Conservation (phyloP, 2,888 invertebrate species). For the Labia minor region DNA sequence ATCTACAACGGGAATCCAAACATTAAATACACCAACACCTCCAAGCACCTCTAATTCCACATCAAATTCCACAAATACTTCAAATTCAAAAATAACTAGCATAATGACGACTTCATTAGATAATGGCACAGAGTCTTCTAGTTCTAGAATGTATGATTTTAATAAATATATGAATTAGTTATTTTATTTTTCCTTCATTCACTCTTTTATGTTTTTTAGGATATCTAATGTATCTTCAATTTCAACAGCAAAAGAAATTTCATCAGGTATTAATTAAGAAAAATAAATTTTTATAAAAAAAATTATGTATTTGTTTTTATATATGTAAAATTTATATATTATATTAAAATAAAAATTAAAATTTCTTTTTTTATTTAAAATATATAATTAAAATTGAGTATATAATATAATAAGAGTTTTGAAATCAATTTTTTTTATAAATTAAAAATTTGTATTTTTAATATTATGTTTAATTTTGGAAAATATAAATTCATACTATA, state of each 20-base stretch:
- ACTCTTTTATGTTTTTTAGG: neutral
- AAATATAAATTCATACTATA: too few relatives aligned
- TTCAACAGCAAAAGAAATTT: neutral
- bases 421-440: too few relatives aligned
- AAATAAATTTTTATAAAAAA: neutral
- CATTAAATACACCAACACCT: constrained; percentile 29
- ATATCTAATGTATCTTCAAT: neutral
- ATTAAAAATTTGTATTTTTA: too few relatives aligned
- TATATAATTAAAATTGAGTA: too few relatives aligned
- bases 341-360: too few relatives aligned
- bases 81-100: neutral
- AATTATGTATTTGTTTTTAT: neutral
- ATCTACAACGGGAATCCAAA: constrained; percentile 29
- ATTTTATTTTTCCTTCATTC: neutral
- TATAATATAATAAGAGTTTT: too few relatives aligned
- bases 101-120: neutral
- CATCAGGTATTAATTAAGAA: neutral
- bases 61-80: constrained; percentile 20
- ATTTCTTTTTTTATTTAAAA: too few relatives aligned
- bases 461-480: too few relatives aligned
- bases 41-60: constrained; percentile 21
- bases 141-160: neutral
- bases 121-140: neutral
- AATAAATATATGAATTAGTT: neutral
- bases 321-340: too few relatives aligned